phyloP scores from a whole-genome alignment of 2,888 invertebrate genomes.

The Halictus ligatus region DNA sequence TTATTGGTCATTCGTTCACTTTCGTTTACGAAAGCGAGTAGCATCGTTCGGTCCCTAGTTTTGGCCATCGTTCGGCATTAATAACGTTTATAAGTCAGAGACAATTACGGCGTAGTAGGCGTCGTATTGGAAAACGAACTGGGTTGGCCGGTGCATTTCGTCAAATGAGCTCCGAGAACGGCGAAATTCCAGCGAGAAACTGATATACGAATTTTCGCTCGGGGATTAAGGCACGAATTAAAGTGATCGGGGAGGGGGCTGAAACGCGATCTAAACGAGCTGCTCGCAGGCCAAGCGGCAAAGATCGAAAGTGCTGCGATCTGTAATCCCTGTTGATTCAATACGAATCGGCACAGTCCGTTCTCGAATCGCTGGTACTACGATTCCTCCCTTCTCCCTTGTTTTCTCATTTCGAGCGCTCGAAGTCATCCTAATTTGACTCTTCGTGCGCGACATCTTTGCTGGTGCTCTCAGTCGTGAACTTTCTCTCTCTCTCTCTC shows the following conservation, averaged over 20 bases:
- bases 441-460: slow-evolving; percentile 30
- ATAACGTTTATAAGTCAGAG: background rate
- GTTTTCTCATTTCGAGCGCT: slow-evolving; percentile 42
- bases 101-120: background rate
- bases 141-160: background rate
- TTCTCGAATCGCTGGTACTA: slow-evolving; percentile 32
- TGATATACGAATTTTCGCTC: background rate
- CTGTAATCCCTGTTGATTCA: slow-evolving; percentile 76
- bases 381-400: slow-evolving; percentile 6
- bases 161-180: background rate
- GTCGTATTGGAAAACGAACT: background rate
- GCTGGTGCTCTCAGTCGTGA: background rate
- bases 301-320: slow-evolving; percentile 50
- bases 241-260: slow-evolving; percentile 20
- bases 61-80: background rate
- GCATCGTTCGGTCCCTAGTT: background rate
- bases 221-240: background rate
- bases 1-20: too few species aligned
- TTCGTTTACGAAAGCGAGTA: background rate
- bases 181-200: background rate
- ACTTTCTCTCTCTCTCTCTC: background rate
- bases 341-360: slow-evolving; percentile 66
- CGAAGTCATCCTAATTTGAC: slow-evolving; percentile 53
- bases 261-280: slow-evolving; percentile 32
- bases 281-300: slow-evolving; percentile 34